Evolutionary conservation across 1,140 invertebrate genomes (phyloP), one percentile per base, ranked within the genome.

Genomic region (Tribolium madens): DNA sequence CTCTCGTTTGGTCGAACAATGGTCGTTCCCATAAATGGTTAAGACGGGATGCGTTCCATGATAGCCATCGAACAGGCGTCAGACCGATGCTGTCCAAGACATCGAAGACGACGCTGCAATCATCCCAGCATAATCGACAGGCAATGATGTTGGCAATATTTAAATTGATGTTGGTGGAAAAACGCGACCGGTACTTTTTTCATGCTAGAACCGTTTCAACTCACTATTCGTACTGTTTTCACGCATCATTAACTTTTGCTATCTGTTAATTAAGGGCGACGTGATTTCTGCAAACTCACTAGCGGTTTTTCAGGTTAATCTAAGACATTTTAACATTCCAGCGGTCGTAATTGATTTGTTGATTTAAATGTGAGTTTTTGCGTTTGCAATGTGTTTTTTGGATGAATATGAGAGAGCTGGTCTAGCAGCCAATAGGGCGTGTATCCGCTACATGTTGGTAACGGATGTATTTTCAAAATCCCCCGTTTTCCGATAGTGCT

Each of bases 391-490:
- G 48, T 4, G 48, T 50, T 14, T 14, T 14, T 14, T 50, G 10
- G 52, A 17, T 57, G 13, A 17, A 26, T n/a, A 26, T 9, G 3
- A 7, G 17, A 14, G 10, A n/a, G n/a, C n/a, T n/a, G n/a, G n/a
- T n/a, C 50, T 52, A 17, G 50, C 14, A 14, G 46, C 50, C 70
- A 72, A 72, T 72, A 72, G 70, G 46, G 70, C 70, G 50, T 72
- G 17, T n/a, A 72, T 72, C 70, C 70, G 70, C 46, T 33, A 33
- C 50, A 52, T 72, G 46, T 33, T 52, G 50, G 70, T 72, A 72
- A 72, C 70, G 70, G 70, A 72, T 72, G 70, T 72, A 72, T 72
- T 72, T 72, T 47, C 31, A 72, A 72, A 72, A 72, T 72, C 70
- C 70, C 70, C 70, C 70, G 50, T 72, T 72, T 72, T 72, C 70